Evolutionary conservation across 2,888 invertebrate species (phyloP).

Genomic region (Xylocampa areola): DNA sequence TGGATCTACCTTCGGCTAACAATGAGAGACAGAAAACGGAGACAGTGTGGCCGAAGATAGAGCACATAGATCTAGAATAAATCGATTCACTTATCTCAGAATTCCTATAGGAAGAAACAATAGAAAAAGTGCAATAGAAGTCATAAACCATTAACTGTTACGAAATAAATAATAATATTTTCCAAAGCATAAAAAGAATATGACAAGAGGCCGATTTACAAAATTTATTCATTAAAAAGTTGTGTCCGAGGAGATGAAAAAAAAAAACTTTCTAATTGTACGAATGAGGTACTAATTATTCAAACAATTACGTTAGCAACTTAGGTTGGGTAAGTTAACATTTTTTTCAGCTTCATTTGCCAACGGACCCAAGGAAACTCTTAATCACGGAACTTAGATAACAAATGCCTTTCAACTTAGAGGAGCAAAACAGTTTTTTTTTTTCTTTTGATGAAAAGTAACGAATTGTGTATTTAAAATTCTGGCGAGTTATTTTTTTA

Average conservation of each 20-base stretch:
- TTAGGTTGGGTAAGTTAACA: conserved; percentile 68
- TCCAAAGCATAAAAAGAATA: conserved; percentile 28
- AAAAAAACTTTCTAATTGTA: conserved; percentile 72
- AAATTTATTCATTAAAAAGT: conserved; percentile 73
- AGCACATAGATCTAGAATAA: no score
- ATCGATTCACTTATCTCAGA: no score
- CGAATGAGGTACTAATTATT: conserved; percentile 85
- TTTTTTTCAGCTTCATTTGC: conserved; percentile 76
- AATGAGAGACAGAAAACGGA: no score
- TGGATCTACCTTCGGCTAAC: no score
- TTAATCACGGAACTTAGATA: conserved; percentile 84
- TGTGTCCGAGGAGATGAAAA: conserved; percentile 62
- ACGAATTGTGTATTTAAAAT: conserved; percentile 71
- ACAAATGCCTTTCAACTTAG: conserved; percentile 78
- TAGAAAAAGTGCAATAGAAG: neutral
- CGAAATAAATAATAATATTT: conserved; percentile 18
- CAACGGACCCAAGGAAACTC: conserved; percentile 71
- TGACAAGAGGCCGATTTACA: conserved; percentile 52
- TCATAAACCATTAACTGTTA: neutral
- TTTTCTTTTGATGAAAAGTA: conserved; percentile 69
- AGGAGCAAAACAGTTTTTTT: conserved; percentile 67
- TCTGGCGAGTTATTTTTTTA: conserved; percentile 69
- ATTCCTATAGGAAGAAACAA: neutral
- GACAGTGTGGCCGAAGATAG: no score
- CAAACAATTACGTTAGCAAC: conserved; percentile 78